Evolutionary conservation across 2,888 invertebrate species (phyloP), one percentile per base, ranked within the genome.

Genomic region (Lasioglossum villosulum): DNA sequence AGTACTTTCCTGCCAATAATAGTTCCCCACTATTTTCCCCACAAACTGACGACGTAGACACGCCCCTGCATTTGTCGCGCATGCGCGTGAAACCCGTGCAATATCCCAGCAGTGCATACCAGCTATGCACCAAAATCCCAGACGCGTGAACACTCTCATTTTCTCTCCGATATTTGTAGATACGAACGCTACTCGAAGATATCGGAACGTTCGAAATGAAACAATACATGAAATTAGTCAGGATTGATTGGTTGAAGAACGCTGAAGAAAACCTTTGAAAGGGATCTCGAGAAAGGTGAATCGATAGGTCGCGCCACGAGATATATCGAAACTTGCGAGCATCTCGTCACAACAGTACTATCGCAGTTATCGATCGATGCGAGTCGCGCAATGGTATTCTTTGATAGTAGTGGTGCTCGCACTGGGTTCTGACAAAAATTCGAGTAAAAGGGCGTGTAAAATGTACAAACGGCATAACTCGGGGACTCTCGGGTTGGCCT

Each of bases 361-460:
- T 88, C 88, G 87, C 76, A 84, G 70, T 84, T 88, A 88, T 87
- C 88, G 88, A 88, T 88, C 84, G 88, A 84, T 82, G 83, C 87
- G 84, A 89, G 83, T 89, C 85, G 88, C 88, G 87, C 89, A 88
- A 90, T 88, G 89, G 85, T 90, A 86, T 86, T 78, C 87, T 80
- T 87, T 87, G 83, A 80, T 86, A 82, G 89, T 91, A 76, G 88
- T 90, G 83, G 80, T 89, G 88, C 42, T 89, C 73, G 78, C 78
- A n/a, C 78, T 81, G 59, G 66, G 78, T 75, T 84, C 77, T 86
- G 78, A 84, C 76, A 86, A 84, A 85, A 86, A 86, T 88, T 78
- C 77, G 72, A 76, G 78, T 72, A 82, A 81, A 91, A 89, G 89
- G 82, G 87, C 86, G 90, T 87, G 87, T 90, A 93, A 92, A 91